Evolutionary conservation across 2,888 invertebrate species (phyloP), one percentile per base, ranked within the genome.

Genomic region (Sycophila texana): DNA sequence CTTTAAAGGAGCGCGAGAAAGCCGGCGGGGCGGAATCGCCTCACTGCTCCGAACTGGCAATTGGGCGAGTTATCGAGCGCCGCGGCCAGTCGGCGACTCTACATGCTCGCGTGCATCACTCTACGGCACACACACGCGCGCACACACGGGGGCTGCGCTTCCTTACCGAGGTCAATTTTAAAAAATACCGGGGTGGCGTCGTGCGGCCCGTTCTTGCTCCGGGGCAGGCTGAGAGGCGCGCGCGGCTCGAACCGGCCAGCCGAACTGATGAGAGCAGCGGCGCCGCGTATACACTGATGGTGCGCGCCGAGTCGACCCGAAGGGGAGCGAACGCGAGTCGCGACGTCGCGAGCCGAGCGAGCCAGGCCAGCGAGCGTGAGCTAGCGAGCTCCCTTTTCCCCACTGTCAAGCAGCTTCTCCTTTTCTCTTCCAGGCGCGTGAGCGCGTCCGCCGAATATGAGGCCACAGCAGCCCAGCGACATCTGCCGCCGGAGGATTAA

Each of bases 381-480:
- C 53, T 53, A 16, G 16, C n/a, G 4, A 3, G 16, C 53, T 53
- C 53, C 14, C 53, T 53, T n/a, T 53, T n/a, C n/a, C 53, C n/a
- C 53, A n/a, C n/a, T 53, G 3, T n/a, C 4, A 3, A 4, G 51
- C 53, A 2, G 3, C 0, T 53, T n/a, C n/a, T 4, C 53, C 16
- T 53, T 4, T n/a, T 16, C n/a, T 39, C 39, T 39, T n/a, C n/a
- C n/a, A n/a, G n/a, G n/a, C n/a, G n/a, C n/a, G n/a, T n/a, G n/a
- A n/a, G n/a, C n/a, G n/a, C n/a, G n/a, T n/a, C n/a, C n/a, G n/a
- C n/a, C n/a, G n/a, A n/a, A n/a, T n/a, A n/a, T n/a, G n/a, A n/a
- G n/a, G n/a, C n/a, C n/a, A n/a, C n/a, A n/a, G 22, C 74, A 67
- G 79, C 79, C 79, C 67, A 73, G 82, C 85, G 87, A 81, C 83